Evolutionary conservation across 1,140 invertebrate genomes (phyloP).

Genomic region (Cheumatopsyche charites): DNA sequence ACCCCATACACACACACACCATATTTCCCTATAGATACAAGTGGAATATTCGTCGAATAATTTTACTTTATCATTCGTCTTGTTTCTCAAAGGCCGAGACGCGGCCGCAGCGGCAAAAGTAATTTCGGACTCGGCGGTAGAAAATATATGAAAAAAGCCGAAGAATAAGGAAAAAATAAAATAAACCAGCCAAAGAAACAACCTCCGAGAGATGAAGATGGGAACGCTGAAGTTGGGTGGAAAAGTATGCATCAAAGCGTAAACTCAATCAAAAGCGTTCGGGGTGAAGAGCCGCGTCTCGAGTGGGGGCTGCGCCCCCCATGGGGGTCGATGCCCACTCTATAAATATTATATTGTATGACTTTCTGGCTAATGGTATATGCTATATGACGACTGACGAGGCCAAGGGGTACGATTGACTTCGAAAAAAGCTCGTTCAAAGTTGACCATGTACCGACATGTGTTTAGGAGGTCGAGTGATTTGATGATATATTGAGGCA

Average conservation of each 20-base stretch:
- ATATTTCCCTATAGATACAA: no score
- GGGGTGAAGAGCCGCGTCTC: slow-evolving; percentile 25
- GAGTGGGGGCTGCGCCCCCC: background rate
- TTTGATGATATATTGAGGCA: no score
- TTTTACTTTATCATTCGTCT: slow-evolving; percentile 1
- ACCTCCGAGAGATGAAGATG: slow-evolving; percentile 6
- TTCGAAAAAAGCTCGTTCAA: no score
- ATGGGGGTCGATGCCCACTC: slow-evolving; percentile 2
- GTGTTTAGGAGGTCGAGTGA: no score
- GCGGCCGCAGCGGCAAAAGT: slow-evolving; percentile 12
- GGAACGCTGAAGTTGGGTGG: slow-evolving; percentile 21
- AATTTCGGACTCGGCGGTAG: slow-evolving; percentile 6
- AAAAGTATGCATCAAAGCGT: slow-evolving; percentile 39
- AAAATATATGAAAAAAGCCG: background rate
- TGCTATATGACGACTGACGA: no score
- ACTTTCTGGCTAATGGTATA: slow-evolving; percentile 17
- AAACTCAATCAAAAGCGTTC: slow-evolving; percentile 37
- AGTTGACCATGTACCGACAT: no score
- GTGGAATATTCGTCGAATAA: no score
- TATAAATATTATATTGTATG: slow-evolving; percentile 27
- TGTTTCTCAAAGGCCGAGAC: background rate
- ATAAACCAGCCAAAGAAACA: background rate
- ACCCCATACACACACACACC: no score
- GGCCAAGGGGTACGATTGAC: no score
- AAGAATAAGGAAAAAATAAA: no score